Evolutionary conservation across 2,797 vertebrate species (phyloP), one percentile per base, ranked within the genome.

Genomic region (Platalea minor): DNA sequence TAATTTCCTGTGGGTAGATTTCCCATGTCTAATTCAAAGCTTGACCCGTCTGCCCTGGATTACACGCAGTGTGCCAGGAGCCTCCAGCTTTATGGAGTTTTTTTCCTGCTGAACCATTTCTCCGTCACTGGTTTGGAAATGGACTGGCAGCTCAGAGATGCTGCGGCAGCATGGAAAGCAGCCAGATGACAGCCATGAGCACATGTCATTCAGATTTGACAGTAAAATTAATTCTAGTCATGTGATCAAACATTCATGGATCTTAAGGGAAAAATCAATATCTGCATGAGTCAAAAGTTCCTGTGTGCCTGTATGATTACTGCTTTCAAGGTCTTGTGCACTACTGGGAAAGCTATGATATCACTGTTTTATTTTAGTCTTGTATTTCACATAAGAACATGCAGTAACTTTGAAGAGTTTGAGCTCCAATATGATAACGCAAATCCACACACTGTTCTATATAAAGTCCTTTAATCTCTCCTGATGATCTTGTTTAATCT

Each of bases 1-100:
- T 75, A 69, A 89, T 93, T 94, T 94, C 57, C 88, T 85, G 26
- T 76, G 74, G 69, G 57, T 75, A 84, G 48, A 86, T 82, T 86
- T 92, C 33, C 39, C 6, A 3, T 73, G 24, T 64, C 39, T 91
- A 76, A 76, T 87, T 93, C 74, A 89, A 93, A 97, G 25, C 26
- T 59, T 84, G 85, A 86, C 59, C 80, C 0, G 1, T 46, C 54
- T 89, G 37, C 88, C 65, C 63, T 56, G 86, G 33, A 45, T 85
- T 94, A 76, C 20, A 19, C 10, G 15, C 8, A 46, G 19, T 31
- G 31, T 63, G 51, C 11, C 33, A 75, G n/a, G n/a, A 83, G 28
- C 17, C 53, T 91, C n/a, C 28, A 70, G 37, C 37, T 81, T 75
- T 41, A 78, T 2, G 29, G n/a, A 77, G 6, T 0, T 68, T 81